Base-by-base conservation (phyloP, 2,113 vertebrate species). In the Gnathonemus echidnorhynchus region DNA sequence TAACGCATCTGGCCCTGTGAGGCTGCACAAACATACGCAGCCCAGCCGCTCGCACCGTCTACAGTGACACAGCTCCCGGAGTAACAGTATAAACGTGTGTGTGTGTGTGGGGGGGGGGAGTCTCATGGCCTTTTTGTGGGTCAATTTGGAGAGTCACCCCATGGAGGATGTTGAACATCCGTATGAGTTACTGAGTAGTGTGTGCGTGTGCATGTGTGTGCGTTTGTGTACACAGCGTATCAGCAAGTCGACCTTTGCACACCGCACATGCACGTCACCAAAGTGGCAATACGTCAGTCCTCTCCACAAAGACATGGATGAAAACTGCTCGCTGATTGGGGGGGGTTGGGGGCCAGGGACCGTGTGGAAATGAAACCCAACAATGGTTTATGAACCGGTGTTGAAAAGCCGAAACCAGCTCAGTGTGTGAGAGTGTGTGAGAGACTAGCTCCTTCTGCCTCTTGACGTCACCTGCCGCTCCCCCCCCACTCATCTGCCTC, bases 271-370 rank as follows among this genome's bases (percentile, higher is more conserved):
- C 15, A 42, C 31, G 74, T 31, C n/a, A 1, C 62, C n/a, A 70
- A 11, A 31, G 9, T 27, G n/a, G 9, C 62, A 70, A 13, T 13
- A 70, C 62, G 27, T 70, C 62, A 39, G 74, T 39, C 31, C 13
- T 80, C 74, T 80, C 6, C 35, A 7, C 74, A 77, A 42, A 77
- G 70, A 5, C 15, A 5, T 5, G 15, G 27, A 19, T 77, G 35
- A 77, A 7, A 39, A 0, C 27, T 8, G 35, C 31, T 66, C 3
- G 62, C 62, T 27, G n/a, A 13, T 31, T 31, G 0, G 58, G 58
- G 58, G n/a, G 85, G 49, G 24, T 21, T 80, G 58, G 53, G 83
- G 88, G 91, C 91, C 89, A 42, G 56, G 5, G 56, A 7, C 21
- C 0, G 24, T 87, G 9, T 17, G 21, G 56, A 88, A n/a, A 21